Percentiles rank a stretch among this genome's conserved stretches.
Evolutionary conservation across 1,140 invertebrate genomes (phyloP).

Genomic region (Psix sp.): DNA sequence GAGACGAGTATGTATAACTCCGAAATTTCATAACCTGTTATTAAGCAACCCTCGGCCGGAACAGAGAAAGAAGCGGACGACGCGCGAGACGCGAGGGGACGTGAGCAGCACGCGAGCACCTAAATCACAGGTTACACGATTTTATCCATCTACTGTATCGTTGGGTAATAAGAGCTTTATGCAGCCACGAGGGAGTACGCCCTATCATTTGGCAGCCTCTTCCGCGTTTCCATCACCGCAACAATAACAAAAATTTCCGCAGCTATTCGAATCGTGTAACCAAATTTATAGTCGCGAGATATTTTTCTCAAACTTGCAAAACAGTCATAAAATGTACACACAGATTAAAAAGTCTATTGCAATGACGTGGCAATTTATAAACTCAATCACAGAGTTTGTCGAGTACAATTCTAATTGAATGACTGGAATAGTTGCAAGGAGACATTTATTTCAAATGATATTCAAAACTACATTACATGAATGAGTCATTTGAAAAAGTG

Average conservation of each 20-base stretch:
- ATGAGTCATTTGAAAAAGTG: no score
- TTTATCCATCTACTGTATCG: constrained; percentile 56
- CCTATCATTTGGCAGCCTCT: constrained; percentile 49
- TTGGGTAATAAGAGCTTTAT: constrained; percentile 61
- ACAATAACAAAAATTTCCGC: constrained; percentile 36
- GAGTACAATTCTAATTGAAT: no score
- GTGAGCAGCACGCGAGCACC: constrained; percentile 46
- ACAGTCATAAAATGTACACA: no score
- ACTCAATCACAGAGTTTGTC: no score
- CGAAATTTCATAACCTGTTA: constrained; percentile 69
- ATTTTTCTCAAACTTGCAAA: no score
- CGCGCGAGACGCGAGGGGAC: constrained; percentile 6
- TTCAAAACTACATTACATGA: no score
- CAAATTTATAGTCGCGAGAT: no score
- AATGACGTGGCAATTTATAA: no score
- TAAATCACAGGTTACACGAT: constrained; percentile 67
- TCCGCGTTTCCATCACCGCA: constrained; percentile 40
- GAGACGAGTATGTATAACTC: constrained; percentile 46
- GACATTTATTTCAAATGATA: no score
- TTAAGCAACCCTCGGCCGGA: constrained; percentile 61
- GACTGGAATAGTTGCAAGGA: no score
- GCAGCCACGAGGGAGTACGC: constrained; percentile 44
- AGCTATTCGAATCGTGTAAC: constrained; percentile 7
- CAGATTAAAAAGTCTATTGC: no score
- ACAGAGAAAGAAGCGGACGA: constrained; percentile 31